These are phyloP conservation scores for Litocranius walleri DNA, from an alignment of 2,113 vertebrate species.

Conservation along the genomic window DNA sequence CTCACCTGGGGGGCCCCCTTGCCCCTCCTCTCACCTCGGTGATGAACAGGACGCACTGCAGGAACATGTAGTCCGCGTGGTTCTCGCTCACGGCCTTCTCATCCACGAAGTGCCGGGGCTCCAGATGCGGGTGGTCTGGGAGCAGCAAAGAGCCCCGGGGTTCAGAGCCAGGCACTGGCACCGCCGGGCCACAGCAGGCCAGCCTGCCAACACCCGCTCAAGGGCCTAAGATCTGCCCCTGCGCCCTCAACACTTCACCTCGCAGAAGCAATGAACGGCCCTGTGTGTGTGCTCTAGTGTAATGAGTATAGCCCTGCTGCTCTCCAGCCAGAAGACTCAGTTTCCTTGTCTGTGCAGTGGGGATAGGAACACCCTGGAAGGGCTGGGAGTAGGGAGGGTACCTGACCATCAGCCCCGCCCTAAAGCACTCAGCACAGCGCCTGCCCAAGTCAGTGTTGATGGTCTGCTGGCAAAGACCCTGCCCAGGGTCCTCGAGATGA, in stretches of 20 bases:
- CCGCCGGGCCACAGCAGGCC: neutral
- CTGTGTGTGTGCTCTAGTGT: rapidly evolving
- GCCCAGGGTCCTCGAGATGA: neutral
- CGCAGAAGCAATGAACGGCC: neutral
- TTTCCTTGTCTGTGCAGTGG: neutral
- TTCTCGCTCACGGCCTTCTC: constrained; percentile 93
- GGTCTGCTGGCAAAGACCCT: neutral
- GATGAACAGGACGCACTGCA: constrained; percentile 96
- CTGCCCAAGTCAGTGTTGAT: neutral
- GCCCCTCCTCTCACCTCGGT: constrained; percentile 78
- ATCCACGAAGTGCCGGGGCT: constrained; percentile 94
- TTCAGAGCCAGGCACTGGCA: neutral
- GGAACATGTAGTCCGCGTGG: constrained; percentile 96
- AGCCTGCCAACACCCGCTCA: neutral
- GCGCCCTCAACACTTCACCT: neutral
- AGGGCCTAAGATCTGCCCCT: neutral
- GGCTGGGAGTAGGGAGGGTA: neutral
- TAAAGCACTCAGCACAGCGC: neutral
- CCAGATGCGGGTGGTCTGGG: constrained; percentile 90
- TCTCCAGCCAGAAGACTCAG: neutral
- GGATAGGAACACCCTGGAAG: neutral
- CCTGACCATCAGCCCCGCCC: neutral
- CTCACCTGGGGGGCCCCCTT: no score
- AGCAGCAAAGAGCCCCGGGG: neutral
- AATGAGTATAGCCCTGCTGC: neutral